phyloP scores from a whole-genome alignment of 1,140 invertebrate genomes.

The Drosophila santomea region DNA sequence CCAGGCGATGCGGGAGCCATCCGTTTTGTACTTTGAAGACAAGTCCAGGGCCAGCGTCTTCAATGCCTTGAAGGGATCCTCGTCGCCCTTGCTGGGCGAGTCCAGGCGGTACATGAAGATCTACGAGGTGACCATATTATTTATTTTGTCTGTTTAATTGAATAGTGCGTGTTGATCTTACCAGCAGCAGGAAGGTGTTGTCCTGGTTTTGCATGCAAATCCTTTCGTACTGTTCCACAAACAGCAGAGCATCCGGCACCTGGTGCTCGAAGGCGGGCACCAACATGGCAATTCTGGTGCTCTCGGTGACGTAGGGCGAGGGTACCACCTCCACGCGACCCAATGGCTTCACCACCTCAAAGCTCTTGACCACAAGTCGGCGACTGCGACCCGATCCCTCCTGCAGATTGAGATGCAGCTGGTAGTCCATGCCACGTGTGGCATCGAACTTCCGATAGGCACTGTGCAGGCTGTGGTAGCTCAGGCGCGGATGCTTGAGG shows the following conservation, averaged over 20 bases:
- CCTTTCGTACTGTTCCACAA: slow-evolving; percentile 90
- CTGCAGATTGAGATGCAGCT: slow-evolving; percentile 89
- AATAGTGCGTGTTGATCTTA: slow-evolving; percentile 63
- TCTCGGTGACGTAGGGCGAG: slow-evolving; percentile 96
- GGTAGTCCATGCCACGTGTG: slow-evolving; percentile 94
- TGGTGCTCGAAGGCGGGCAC: slow-evolving; percentile 86
- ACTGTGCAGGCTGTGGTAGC: slow-evolving; percentile 88
- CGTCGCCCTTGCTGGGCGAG: slow-evolving; percentile 87
- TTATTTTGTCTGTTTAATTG: not conserved
- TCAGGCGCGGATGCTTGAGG: slow-evolving; percentile 86
- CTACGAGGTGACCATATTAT: slow-evolving; percentile 81
- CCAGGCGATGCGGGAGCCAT: slow-evolving; percentile 89
- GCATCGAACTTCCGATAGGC: slow-evolving; percentile 95
- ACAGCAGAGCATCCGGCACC: slow-evolving; percentile 85
- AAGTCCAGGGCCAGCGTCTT: slow-evolving; percentile 88
- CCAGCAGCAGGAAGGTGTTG: slow-evolving; percentile 91
- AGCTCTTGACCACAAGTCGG: slow-evolving; percentile 60
- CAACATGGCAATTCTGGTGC: slow-evolving; percentile 91
- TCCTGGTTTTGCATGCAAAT: slow-evolving; percentile 91
- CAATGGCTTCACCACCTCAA: slow-evolving; percentile 91
- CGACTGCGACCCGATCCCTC: slow-evolving; percentile 46
- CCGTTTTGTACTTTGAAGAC: slow-evolving; percentile 89
- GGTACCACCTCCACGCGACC: slow-evolving; percentile 93
- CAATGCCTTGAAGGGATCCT: slow-evolving; percentile 88
- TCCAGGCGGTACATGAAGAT: slow-evolving; percentile 87